Evolutionary conservation across 2,888 invertebrate species (phyloP).

Genomic region (Thalpophila matura): DNA sequence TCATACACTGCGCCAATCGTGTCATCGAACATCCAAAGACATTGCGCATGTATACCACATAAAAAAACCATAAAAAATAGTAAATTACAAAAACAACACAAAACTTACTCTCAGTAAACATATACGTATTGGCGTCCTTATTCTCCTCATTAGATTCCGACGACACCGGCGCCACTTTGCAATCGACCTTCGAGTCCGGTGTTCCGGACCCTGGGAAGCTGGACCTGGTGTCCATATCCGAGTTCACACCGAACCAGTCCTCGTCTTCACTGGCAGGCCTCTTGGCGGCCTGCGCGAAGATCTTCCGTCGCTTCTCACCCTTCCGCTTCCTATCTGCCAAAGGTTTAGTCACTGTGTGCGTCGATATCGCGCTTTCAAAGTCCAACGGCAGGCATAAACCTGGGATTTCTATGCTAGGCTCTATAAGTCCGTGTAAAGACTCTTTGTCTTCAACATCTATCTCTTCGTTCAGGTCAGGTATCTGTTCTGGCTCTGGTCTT

Average conservation of each 20-base stretch:
- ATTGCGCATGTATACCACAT: too few relatives aligned
- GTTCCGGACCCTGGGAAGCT: conserved; percentile 84
- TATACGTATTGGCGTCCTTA: conserved; percentile 76
- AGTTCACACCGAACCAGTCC: conserved; percentile 78
- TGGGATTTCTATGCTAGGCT: conserved; percentile 57
- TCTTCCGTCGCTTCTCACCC: conserved; percentile 71
- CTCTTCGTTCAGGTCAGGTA: conserved; percentile 60
- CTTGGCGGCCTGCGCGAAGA: conserved; percentile 70
- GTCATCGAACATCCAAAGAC: too few relatives aligned
- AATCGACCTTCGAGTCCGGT: conserved; percentile 82
- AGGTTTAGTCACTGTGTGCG: conserved; percentile 84
- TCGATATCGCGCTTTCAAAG: conserved; percentile 83
- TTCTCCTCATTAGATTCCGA: conserved; percentile 80
- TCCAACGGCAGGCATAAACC: conserved; percentile 68
- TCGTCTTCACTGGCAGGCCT: conserved; percentile 80
- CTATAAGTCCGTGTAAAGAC: too few relatives aligned
- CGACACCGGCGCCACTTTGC: conserved; percentile 65
- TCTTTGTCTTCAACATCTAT: conserved; percentile 50
- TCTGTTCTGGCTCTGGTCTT: conserved; percentile 70
- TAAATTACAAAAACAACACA: not conserved
- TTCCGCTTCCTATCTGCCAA: conserved; percentile 64
- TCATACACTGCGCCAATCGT: too few relatives aligned
- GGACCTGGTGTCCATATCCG: conserved; percentile 83
- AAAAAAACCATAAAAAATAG: not conserved
- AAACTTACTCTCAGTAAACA: conserved; percentile 83